These are phyloP conservation scores for Limulus polyphemus DNA, from an alignment of 2,888 invertebrate species.

Conservation along the genomic window DNA sequence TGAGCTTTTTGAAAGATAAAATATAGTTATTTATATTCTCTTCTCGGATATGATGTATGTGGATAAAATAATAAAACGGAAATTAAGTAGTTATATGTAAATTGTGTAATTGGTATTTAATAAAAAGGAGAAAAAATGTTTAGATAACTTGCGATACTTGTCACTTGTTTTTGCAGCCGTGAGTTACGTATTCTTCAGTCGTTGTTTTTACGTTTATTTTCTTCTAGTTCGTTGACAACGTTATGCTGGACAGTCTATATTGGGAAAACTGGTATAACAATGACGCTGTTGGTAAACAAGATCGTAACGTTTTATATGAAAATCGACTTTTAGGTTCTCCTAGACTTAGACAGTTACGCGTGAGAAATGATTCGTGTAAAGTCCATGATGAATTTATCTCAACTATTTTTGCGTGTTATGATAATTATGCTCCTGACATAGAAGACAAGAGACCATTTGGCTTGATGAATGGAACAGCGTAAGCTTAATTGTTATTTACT, in stretches of 20 bases:
- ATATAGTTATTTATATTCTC: no score
- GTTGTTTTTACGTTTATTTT: slow-evolving; percentile 2
- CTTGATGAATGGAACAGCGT: slow-evolving; percentile 37
- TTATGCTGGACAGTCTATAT: slow-evolving; percentile 45
- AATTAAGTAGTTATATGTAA: no score
- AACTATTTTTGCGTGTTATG: slow-evolving; percentile 50
- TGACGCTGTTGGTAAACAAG: slow-evolving; percentile 27
- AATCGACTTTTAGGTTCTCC: slow-evolving; percentile 50
- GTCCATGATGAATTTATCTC: slow-evolving; percentile 50
- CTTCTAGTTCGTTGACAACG: slow-evolving; percentile 39
- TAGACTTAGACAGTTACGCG: slow-evolving; percentile 44
- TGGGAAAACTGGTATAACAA: slow-evolving; percentile 45
- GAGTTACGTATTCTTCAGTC: no score
- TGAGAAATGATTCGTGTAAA: slow-evolving; percentile 48
- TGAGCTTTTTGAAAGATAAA: no score
- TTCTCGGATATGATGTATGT: no score
- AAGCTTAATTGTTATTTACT: slow-evolving; percentile 22
- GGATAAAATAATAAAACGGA: no score
- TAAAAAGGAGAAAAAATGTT: no score
- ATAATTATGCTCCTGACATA: slow-evolving; percentile 41
- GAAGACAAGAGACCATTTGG: slow-evolving; percentile 47
- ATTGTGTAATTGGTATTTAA: no score
- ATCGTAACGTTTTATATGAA: slow-evolving; percentile 42
- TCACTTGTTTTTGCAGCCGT: no score
- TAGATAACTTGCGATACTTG: no score